Base-by-base conservation (phyloP, 2,888 invertebrate genomes). In the Octonoba sinensis region DNA sequence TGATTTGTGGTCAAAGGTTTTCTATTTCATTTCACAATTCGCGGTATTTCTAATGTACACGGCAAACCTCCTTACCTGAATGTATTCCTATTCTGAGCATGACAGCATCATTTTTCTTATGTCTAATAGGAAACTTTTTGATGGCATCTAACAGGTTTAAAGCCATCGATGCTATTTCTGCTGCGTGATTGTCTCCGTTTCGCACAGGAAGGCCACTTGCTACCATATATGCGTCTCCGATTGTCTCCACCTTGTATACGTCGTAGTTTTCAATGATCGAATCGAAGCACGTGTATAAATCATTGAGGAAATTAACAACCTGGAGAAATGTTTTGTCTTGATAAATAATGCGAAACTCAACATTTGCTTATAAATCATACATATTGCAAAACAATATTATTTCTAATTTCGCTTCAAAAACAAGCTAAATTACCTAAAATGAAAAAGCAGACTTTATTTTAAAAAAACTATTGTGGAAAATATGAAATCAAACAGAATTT, bases 221-320 rank as follows among this genome's bases (percentile, higher is more conserved):
- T 2, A 96, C 96, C 96, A 96, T 96, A 88, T 96, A 96, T 0
- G 96, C 96, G 87, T 96, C 96, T 0, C 96, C 96, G 85, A 96
- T 96, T 11, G 96, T 96, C 89, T 96, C 96, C 87, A 98, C 95
- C 93, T 96, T 90, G 82, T 85, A 85, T 6, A 85, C 85, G 60
- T 85, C 84, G 56, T 83, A 85, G 15, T 69, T 67, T 24, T 81
- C 84, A 46, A 86, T 78, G 11, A 83, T 85, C 4, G 85, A 84
- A 66, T 83, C 84, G 22, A 65, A 86, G 49, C 77, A 78, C 3
- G 85, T 84, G 67, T 85, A 85, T n/a, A 85, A 69, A 64, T 84
- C 85, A 59, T 85, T 86, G 15, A 85, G 71, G 24, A 86, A 79
- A 27, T 84, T 84, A 0, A 86, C 85, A 83, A 84, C 82, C 84